phyloP scores from a whole-genome alignment of 2,113 vertebrate genomes.

The Tenrec ecaudatus region DNA sequence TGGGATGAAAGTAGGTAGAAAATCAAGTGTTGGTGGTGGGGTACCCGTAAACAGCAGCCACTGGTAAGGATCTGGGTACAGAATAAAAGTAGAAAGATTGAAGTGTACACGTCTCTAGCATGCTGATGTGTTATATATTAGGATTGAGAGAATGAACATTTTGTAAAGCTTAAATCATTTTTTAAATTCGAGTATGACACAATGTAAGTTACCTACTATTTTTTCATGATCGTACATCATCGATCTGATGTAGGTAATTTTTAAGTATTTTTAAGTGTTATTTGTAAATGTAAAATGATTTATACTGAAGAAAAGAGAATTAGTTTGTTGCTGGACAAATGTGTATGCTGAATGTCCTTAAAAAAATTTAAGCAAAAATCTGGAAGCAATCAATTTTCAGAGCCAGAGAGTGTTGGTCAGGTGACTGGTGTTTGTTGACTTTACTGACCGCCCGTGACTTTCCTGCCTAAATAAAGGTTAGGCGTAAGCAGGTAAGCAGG shows the following conservation, averaged over 20 bases:
- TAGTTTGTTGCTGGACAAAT: slow-evolving; percentile 77
- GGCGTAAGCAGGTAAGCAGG: slow-evolving; percentile 66
- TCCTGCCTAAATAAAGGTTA: slow-evolving; percentile 86
- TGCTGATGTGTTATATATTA: slow-evolving; percentile 4
- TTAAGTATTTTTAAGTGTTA: slow-evolving; percentile 17
- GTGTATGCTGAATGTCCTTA: slow-evolving; percentile 77
- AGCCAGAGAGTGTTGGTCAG: slow-evolving; percentile 78
- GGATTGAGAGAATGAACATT: slow-evolving; percentile 15
- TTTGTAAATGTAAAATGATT: slow-evolving; percentile 8
- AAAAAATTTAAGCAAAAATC: slow-evolving; percentile 85
- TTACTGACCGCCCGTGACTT: slow-evolving; percentile 82
- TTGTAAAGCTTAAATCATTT: slow-evolving; percentile 20
- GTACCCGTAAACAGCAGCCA: background rate
- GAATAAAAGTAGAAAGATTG: slow-evolving; percentile 1
- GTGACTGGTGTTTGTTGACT: slow-evolving; percentile 84
- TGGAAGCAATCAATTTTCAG: slow-evolving; percentile 85
- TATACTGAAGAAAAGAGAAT: slow-evolving; percentile 67
- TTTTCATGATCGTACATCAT: background rate
- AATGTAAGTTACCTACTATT: slow-evolving; percentile 2
- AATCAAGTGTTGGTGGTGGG: background rate
- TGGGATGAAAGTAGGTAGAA: slow-evolving; percentile 17
- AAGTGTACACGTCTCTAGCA: background rate
- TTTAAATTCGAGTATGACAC: background rate
- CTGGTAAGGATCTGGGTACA: background rate
- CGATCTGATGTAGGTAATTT: background rate